Conservation (phyloP, 2,113 vertebrate species). For the Sula dactylatra region DNA sequence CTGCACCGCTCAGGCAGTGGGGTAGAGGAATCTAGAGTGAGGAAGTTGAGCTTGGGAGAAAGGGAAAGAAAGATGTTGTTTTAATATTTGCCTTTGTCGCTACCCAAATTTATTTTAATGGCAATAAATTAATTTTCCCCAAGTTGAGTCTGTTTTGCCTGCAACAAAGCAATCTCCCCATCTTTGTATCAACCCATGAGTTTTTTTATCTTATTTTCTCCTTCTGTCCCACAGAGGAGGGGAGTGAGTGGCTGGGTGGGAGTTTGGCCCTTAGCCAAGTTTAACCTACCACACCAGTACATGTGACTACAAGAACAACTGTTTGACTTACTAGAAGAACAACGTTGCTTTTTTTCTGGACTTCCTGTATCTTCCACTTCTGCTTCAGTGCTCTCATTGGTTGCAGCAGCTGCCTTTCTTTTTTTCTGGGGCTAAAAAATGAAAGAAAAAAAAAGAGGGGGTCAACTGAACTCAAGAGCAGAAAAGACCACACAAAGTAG, state of each 20-base stretch:
- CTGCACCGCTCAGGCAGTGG: background rate
- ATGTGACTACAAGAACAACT: background rate
- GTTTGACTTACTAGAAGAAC: conserved; percentile 65
- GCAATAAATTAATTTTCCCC: background rate
- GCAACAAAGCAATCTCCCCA: background rate
- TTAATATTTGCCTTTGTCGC: background rate
- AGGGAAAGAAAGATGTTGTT: background rate
- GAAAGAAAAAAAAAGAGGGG: background rate
- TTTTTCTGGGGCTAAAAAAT: background rate
- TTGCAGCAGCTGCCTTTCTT: conserved; percentile 48
- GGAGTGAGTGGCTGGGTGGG: background rate
- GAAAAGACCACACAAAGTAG: background rate
- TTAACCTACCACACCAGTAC: background rate
- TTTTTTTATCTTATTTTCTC: background rate
- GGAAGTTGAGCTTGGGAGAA: background rate
- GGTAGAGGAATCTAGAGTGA: background rate
- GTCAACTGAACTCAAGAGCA: background rate
- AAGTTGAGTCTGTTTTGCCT: background rate
- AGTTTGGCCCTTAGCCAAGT: background rate
- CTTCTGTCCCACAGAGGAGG: background rate
- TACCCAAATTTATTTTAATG: background rate
- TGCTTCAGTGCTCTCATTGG: background rate
- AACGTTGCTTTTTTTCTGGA: background rate
- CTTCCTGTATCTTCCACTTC: conserved; percentile 46
- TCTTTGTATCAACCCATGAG: background rate